These are phyloP conservation scores for Strigamia crassipes DNA, from an alignment of 2,888 invertebrate genomes.

Conservation along the genomic window DNA sequence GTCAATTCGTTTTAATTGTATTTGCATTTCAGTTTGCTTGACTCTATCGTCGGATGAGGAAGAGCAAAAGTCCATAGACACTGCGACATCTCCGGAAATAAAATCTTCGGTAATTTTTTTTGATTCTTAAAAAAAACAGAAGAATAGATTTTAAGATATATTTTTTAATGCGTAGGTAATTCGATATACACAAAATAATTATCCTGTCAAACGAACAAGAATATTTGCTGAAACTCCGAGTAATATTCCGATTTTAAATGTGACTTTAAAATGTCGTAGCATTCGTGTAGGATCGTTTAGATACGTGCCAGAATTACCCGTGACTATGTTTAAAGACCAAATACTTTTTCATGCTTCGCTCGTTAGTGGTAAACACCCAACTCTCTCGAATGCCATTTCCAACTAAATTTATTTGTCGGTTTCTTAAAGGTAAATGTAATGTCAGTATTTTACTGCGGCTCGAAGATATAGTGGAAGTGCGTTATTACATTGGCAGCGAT, in stretches of 20 bases:
- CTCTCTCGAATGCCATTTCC: not conserved
- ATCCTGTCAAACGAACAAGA: not conserved
- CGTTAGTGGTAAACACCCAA: conserved; percentile 57
- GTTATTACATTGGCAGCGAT: conserved; percentile 76
- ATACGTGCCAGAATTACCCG: conserved; percentile 74
- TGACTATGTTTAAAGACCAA: conserved; percentile 63
- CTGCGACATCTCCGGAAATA: conserved; percentile 4
- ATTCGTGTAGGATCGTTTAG: conserved; percentile 84
- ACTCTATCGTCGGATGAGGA: conserved; percentile 58
- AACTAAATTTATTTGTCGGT: conserved; percentile 47
- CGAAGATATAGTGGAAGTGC: conserved; percentile 71
- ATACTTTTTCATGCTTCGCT: conserved; percentile 61
- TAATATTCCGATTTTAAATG: not conserved
- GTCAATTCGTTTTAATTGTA: not conserved
- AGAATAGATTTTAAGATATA: too few relatives aligned
- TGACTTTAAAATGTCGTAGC: conserved; percentile 69
- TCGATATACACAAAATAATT: not conserved
- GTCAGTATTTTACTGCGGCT: conserved; percentile 78
- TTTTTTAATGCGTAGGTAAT: too few relatives aligned
- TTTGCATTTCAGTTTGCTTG: conserved; percentile 55
- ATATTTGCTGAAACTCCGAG: not conserved
- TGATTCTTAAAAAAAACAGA: too few relatives aligned
- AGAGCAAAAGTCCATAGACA: conserved; percentile 51
- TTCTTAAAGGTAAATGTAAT: conserved; percentile 66
- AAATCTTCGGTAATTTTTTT: not conserved